Evolutionary conservation across 2,797 vertebrate species (phyloP).

Genomic region (Enteromius fasciolatus): DNA sequence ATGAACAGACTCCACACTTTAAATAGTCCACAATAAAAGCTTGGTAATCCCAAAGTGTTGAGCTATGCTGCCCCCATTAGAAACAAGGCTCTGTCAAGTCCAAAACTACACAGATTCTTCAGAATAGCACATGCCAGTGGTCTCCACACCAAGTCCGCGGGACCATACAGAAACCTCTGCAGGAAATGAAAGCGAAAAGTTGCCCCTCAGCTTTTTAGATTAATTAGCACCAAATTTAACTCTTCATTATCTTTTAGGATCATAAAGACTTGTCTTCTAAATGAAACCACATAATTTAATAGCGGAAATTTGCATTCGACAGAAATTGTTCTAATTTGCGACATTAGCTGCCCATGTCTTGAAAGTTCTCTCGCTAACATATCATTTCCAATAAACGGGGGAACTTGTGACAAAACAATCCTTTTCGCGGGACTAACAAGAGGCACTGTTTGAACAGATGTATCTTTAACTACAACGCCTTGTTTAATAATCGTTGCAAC

Average conservation of each 20-base stretch:
- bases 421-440: not conserved
- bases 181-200: no score
- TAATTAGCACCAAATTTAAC: not conserved
- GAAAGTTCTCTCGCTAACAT: not conserved
- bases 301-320: not conserved
- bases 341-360: not conserved
- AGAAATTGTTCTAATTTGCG: not conserved
- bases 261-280: not conserved
- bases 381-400: not conserved
- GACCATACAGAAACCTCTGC: no score
- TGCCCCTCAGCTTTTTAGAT: no score
- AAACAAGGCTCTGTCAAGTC: no score
- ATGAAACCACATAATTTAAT: not conserved
- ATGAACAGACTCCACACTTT: no score
- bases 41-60: no score
- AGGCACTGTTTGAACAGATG: not conserved
- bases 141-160: no score
- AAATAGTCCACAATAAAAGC: no score
- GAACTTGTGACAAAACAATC: not conserved
- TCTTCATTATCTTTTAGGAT: not conserved
- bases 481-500: not conserved
- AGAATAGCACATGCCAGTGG: no score
- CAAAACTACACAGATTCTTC: no score
- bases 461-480: not conserved
- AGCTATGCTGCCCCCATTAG: no score